Evolutionary conservation across 2,797 vertebrate species (phyloP).

Genomic region (Chrysocyon brachyurus): DNA sequence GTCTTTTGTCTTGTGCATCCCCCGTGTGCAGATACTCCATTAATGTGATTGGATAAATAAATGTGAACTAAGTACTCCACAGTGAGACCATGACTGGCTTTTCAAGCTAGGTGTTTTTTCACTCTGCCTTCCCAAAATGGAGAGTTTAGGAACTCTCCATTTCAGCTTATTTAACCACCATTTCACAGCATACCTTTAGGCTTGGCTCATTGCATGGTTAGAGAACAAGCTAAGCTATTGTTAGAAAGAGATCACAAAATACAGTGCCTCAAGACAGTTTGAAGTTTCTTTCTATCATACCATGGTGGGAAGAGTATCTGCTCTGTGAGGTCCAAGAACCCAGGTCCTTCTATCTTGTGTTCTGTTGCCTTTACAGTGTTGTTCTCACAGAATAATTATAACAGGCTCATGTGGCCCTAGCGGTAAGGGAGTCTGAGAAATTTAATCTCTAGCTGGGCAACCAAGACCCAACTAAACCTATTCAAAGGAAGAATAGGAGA

Average conservation of each 20-base stretch:
- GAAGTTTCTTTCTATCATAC: not conserved
- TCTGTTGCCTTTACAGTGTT: not conserved
- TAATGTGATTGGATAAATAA: not conserved
- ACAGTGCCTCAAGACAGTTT: not conserved
- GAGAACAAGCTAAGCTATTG: not conserved
- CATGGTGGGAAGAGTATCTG: not conserved
- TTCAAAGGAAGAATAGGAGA: not conserved
- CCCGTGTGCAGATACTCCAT: too few species aligned
- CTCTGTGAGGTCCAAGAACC: not conserved
- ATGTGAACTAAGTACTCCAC: not conserved
- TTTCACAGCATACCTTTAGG: not conserved
- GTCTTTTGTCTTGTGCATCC: not conserved
- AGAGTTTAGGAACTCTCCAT: not conserved
- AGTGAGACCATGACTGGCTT: not conserved
- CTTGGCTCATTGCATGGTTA: not conserved
- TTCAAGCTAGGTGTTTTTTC: not conserved
- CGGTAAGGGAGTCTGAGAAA: not conserved
- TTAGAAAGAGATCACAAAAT: not conserved
- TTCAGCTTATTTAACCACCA: not conserved
- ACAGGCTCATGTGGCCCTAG: not conserved
- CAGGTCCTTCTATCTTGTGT: not conserved
- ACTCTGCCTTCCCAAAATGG: not conserved
- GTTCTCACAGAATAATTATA: not conserved
- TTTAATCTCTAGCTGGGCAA: not conserved
- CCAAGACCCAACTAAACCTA: not conserved